Percentiles rank a stretch among this genome's conserved stretches.
Evolutionary conservation across 2,797 vertebrate species (phyloP).

Genomic region (Crocidura indochinensis): DNA sequence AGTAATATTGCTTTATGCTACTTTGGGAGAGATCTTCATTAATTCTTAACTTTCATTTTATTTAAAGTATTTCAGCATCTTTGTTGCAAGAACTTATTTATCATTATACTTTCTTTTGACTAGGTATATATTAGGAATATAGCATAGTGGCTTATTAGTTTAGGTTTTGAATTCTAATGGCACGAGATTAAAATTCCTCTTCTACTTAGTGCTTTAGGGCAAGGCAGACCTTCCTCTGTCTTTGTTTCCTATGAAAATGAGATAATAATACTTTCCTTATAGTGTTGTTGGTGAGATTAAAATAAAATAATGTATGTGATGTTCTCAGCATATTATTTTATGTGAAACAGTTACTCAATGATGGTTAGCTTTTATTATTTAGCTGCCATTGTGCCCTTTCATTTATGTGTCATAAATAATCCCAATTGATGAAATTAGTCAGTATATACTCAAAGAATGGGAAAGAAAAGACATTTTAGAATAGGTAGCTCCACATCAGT

Average conservation of each 20-base stretch:
- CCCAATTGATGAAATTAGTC: conserved; percentile 67
- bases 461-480: conserved; percentile 56
- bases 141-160: background rate
- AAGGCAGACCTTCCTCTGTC: background rate
- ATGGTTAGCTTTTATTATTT: conserved; percentile 55
- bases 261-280: background rate
- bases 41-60: too few species aligned
- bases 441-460: conserved; percentile 35
- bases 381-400: conserved; percentile 49
- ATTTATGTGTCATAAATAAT: conserved; percentile 64
- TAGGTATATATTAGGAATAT: background rate
- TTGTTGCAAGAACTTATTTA: background rate
- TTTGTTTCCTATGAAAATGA: conserved; percentile 24
- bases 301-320: conserved; percentile 36
- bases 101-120: background rate
- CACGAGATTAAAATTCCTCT: background rate
- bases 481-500: conserved; percentile 41
- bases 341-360: conserved; percentile 20
- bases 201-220: background rate
- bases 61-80: too few species aligned
- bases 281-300: conserved; percentile 21
- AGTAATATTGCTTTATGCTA: too few species aligned
- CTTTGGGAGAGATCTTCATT: background rate
- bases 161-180: background rate
- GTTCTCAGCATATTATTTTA: conserved; percentile 46